Conservation (phyloP, 1,140 invertebrate species). For the Drosophila cardini region DNA sequence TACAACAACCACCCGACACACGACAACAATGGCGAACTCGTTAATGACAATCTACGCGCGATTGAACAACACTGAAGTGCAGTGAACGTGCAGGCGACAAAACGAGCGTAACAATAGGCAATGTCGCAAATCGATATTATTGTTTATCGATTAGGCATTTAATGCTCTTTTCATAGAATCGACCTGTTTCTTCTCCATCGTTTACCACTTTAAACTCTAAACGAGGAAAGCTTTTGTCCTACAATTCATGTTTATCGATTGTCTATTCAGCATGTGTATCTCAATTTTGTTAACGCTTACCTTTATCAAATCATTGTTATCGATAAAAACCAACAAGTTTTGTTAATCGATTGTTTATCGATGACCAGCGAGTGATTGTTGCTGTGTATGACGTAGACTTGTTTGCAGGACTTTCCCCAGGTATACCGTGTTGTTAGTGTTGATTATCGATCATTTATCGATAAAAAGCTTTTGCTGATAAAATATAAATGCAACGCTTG, state of each 20-base stretch:
- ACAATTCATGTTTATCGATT: slow-evolving; percentile 1
- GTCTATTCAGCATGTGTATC: too few species aligned
- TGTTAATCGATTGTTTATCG: background rate
- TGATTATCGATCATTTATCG: background rate
- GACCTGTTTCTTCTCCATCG: background rate
- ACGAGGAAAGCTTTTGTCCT: background rate
- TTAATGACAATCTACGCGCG: slow-evolving; percentile 49
- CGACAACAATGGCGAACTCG: slow-evolving; percentile 42
- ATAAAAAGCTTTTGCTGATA: too few species aligned
- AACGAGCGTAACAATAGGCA: background rate
- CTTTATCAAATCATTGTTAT: too few species aligned
- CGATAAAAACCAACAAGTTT: background rate
- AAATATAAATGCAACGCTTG: too few species aligned
- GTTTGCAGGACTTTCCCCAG: too few species aligned
- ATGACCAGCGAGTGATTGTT: too few species aligned
- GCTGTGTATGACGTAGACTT: too few species aligned
- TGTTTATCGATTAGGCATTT: slow-evolving; percentile 27
- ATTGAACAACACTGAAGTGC: slow-evolving; percentile 29
- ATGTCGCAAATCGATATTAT: background rate
- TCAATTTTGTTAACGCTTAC: too few species aligned
- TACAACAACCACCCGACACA: slow-evolving; percentile 36
- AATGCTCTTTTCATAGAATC: background rate
- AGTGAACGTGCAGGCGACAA: slow-evolving; percentile 19
- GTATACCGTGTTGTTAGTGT: too few species aligned
- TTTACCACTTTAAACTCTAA: background rate